Evolutionary conservation across 1,140 invertebrate species (phyloP), one percentile per base, ranked within the genome.

Genomic region (Araneus ventricosus): DNA sequence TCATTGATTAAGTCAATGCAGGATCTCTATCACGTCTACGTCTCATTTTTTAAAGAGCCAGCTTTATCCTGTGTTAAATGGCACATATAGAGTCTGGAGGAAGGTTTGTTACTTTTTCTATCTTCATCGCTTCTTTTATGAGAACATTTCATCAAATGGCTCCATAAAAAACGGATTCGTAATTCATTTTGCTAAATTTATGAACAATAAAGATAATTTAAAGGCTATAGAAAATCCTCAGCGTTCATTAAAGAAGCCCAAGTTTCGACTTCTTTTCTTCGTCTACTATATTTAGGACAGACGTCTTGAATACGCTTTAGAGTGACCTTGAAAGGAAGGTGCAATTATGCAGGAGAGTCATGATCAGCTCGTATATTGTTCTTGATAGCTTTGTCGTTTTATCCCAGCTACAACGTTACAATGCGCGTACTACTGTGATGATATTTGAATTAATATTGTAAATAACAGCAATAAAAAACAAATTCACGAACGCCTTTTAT

Each of bases 121-220:
- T 20, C 70, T 37, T 75, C 34, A 75, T 75, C 37, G 70, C 70
- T 75, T 24, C 70, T 37, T 75, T 75, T 75, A 75, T 20, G 27
- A 75, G 70, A 75, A 75, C 70, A 20, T 75, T 75, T 75, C 70
- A 37, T 75, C 70, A 75, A 75, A 75, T 37, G 70, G 22, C 70
- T 34, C 30, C 70, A 75, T 75, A 75, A 75, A 75, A 75, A 75
- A 75, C 14, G 14, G 30, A 75, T 75, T 75, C 30, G 70, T 75
- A 75, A 75, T 75, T 75, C 70, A 75, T 34, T 75, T 75, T 4
- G 17, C 70, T 75, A 34, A 75, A 37, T 75, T 75, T 75, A 75
- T 37, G 70, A 75, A 75, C 70, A 75, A 75, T 75, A 37, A 75
- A 75, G 70, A 75, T 75, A 75, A 75, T 75, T 75, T 75, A 75